Evolutionary conservation across 2,888 invertebrate species (phyloP).

Genomic region (Tetanocera ferruginea): DNA sequence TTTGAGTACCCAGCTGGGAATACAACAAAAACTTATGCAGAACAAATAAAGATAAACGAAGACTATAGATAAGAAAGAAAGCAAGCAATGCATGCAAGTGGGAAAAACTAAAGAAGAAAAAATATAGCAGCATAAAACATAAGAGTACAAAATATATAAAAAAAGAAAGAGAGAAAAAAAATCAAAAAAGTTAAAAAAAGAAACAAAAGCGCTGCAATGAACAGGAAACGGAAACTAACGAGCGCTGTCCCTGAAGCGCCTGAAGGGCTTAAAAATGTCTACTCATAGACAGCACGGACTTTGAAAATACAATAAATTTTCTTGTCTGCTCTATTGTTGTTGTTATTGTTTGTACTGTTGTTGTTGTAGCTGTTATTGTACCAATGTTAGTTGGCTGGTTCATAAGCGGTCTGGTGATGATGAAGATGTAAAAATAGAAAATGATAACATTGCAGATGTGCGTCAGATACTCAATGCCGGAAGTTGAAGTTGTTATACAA

Average conservation of each 20-base stretch:
- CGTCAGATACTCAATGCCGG: background rate
- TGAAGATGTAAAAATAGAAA: background rate
- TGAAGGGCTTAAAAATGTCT: background rate
- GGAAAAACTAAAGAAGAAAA: slow-evolving; percentile 7
- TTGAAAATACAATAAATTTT: too few relatives aligned
- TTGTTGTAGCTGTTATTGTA: too few relatives aligned
- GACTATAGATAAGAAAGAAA: background rate
- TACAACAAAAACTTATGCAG: background rate
- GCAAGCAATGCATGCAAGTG: too few relatives aligned
- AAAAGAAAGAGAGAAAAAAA: background rate
- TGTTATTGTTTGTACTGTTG: too few relatives aligned
- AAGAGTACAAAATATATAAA: background rate
- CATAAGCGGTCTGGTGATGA: too few relatives aligned
- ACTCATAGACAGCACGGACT: too few relatives aligned
- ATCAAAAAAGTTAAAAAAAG: background rate
- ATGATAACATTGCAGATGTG: background rate
- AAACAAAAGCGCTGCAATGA: background rate
- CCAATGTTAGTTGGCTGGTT: too few relatives aligned
- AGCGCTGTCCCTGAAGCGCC: background rate
- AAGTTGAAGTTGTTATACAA: background rate
- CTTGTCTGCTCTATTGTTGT: too few relatives aligned
- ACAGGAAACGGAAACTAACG: slow-evolving; percentile 11
- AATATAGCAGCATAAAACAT: background rate
- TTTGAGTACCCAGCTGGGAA: background rate
- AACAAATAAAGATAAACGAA: background rate